A percentile compares a stretch with the other conserved stretches of the same genome.
These are phyloP conservation scores for Salvelinus fontinalis DNA, from an alignment of 2,113 vertebrate species.

Conservation along the genomic window DNA sequence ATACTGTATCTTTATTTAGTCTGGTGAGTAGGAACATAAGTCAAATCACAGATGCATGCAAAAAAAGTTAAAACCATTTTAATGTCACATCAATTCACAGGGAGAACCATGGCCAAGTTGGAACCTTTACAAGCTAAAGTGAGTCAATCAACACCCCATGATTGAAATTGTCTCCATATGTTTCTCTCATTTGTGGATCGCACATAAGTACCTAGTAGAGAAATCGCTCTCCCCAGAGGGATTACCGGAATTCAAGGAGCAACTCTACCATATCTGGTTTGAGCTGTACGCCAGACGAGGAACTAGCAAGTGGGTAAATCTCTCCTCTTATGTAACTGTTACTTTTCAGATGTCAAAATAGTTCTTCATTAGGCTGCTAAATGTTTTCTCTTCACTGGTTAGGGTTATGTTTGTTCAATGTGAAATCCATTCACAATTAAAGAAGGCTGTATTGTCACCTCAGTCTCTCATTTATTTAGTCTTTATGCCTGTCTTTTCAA, in stretches of 20 bases:
- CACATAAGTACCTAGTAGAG: conserved; percentile 74
- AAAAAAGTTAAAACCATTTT: background rate
- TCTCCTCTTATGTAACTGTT: conserved; percentile 7
- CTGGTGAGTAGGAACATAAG: no score
- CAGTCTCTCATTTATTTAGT: no score
- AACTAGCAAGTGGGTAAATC: conserved; percentile 71
- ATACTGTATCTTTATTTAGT: no score
- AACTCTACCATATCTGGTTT: conserved; percentile 81
- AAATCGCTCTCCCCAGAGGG: conserved; percentile 72
- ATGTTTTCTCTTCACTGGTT: no score
- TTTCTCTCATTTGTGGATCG: conserved; percentile 60
- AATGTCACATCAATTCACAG: no score
- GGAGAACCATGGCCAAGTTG: background rate
- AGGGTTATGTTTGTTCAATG: no score
- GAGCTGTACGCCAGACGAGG: conserved; percentile 77
- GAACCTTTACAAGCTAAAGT: background rate
- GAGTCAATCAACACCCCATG: background rate
- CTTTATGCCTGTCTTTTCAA: no score
- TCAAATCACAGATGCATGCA: background rate
- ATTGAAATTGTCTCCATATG: background rate
- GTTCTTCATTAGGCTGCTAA: no score
- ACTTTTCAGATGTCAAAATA: background rate
- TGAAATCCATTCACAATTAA: no score
- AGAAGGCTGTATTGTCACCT: no score
- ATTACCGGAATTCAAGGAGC: conserved; percentile 69